These are phyloP conservation scores for Platycercus adscitus DNA, from an alignment of 2,113 vertebrate species.

Conservation along the genomic window DNA sequence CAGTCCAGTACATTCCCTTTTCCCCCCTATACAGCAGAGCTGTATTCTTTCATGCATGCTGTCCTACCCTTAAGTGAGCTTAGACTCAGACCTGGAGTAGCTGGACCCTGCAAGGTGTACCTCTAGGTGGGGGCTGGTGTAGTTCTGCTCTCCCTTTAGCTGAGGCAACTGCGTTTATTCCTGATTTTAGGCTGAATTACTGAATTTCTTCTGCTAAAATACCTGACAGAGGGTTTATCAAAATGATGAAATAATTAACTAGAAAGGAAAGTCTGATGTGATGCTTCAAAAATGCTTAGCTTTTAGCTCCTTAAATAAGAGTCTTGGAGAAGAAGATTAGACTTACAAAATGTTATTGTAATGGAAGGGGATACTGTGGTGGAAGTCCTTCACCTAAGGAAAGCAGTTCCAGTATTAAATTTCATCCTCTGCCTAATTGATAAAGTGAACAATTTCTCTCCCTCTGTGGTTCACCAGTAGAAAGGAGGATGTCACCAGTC, in stretches of 20 bases:
- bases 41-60: neutral
- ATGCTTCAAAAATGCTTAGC: neutral
- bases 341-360: neutral
- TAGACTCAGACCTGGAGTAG: neutral
- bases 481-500: rapidly evolving
- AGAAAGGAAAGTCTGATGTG: neutral
- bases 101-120: neutral
- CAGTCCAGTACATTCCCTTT: neutral
- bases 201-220: neutral
- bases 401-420: neutral
- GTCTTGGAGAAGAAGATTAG: neutral
- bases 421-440: neutral
- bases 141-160: neutral
- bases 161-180: neutral
- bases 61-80: neutral
- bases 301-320: neutral
- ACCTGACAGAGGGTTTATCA: neutral
- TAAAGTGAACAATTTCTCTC: neutral
- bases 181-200: neutral
- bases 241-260: neutral
- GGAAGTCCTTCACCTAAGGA: neutral
- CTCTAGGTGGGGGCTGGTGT: neutral
- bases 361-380: neutral
- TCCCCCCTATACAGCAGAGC: neutral
- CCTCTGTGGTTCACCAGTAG: neutral